Evolutionary conservation across 2,113 vertebrate genomes (phyloP), one percentile per base, ranked within the genome.

Genomic region (Noturus placidus): DNA sequence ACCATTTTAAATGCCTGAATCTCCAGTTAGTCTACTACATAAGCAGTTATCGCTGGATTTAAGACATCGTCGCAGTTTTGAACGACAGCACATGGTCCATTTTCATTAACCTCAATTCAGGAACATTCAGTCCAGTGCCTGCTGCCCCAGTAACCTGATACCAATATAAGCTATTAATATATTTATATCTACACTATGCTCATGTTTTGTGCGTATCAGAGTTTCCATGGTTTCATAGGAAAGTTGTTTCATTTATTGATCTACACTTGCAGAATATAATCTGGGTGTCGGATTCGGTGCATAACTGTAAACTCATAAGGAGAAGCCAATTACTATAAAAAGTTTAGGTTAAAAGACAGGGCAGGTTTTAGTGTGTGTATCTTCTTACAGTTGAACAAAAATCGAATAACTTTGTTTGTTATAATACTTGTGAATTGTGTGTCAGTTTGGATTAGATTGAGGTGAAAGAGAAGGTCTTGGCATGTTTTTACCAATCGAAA

Each of bases 91-190:
- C 56, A 61, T 82, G 33, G 27, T 72, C 20, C n/a, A 56, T 83
- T 87, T 80, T 83, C 35, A 86, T 79, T 42, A 83, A 84, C 74
- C 85, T 84, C 46, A 79, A 89, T 77, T 86, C 70, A 77, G n/a
- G 67, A 86, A 54, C 81, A 46, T 80, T 61, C 78, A 72, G 10
- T 89, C 76, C 85, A 85, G 56, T 57, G 84, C 82, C 69, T 84
- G 57, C 33, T 84, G 82, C 74, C 76, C 56, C 82, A 79, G 69
- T 88, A 72, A 61, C 77, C 57, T 88, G 72, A 79, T 83, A 61
- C 67, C 22, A 19, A 54, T 84, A 87, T 89, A 63, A 38, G 79
- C 88, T 82, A 85, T 85, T 85, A 33, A 46, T 86, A 63, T 59
- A 19, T 81, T 57, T 56, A 81, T 56, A 84, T 80, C 79, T 61